Evolutionary conservation across 2,113 vertebrate genomes (phyloP).

Genomic region (Tachysurus fulvidraco): DNA sequence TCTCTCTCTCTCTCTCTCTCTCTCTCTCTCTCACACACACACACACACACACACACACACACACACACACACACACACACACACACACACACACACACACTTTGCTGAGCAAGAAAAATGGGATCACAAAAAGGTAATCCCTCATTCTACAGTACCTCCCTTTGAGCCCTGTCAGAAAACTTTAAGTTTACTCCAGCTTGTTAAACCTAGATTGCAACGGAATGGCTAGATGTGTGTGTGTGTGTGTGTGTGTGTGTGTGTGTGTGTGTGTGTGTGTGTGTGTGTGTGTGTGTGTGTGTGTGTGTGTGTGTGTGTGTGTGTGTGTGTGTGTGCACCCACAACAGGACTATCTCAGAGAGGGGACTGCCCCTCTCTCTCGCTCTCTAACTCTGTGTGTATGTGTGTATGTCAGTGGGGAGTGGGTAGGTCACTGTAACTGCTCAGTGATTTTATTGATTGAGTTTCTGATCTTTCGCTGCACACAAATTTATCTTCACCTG

Average conservation of each 20-base stretch:
- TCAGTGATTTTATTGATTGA: slow-evolving; percentile 46
- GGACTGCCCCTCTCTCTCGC: background rate
- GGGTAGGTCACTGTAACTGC: slow-evolving; percentile 29
- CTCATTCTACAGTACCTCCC: background rate
- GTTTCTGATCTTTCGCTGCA: slow-evolving; percentile 40
- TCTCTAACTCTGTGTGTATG: background rate
- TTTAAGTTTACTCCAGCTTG: background rate
- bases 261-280: background rate
- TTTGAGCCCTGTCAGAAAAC: slow-evolving; percentile 1
- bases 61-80: no score
- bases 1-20: slow-evolving; percentile 8
- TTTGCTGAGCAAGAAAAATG: background rate
- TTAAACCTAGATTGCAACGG: background rate
- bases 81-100: no score
- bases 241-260: background rate
- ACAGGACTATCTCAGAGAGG: background rate
- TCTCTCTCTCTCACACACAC: slow-evolving; percentile 11
- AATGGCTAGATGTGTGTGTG: background rate
- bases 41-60: no score
- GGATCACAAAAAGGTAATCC: background rate
- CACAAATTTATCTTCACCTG: slow-evolving; percentile 35
- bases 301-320: background rate
- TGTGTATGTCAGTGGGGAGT: background rate
- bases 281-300: background rate
- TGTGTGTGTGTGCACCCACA: background rate